Evolutionary conservation across 2,113 vertebrate genomes (phyloP).

Genomic region (Gobius niger): DNA sequence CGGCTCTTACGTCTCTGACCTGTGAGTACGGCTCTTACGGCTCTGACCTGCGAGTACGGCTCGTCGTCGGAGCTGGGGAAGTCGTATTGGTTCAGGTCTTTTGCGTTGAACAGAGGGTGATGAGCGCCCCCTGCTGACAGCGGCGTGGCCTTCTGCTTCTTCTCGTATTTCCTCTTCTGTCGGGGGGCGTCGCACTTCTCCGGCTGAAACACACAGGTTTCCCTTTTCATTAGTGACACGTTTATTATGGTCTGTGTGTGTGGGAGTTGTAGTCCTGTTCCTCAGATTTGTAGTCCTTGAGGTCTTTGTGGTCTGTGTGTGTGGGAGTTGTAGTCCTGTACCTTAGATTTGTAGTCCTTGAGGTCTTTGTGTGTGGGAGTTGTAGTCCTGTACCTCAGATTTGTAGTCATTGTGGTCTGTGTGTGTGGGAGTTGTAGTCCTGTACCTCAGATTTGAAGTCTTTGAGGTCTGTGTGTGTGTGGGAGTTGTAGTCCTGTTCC

Average conservation of each 20-base stretch:
- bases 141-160: slow-evolving; percentile 92
- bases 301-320: slow-evolving; percentile 82
- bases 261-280: slow-evolving; percentile 58
- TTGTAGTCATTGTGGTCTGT: neutral
- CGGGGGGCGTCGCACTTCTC: slow-evolving; percentile 91
- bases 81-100: slow-evolving; percentile 99
- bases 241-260: no score
- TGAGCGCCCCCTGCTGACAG: slow-evolving; percentile 77
- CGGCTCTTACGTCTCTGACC: slow-evolving; percentile 66
- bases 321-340: no score
- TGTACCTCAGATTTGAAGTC: slow-evolving; percentile 71
- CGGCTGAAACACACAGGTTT: slow-evolving; percentile 71
- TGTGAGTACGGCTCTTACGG: slow-evolving; percentile 91
- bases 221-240: no score
- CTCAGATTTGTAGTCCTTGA: slow-evolving; percentile 93
- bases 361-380: no score
- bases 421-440: neutral
- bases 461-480: neutral
- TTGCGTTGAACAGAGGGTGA: slow-evolving; percentile 91
- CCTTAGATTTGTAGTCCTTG: no score
- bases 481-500: no score
- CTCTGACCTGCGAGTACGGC: slow-evolving; percentile 89
- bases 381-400: neutral
- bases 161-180: slow-evolving; percentile 97
- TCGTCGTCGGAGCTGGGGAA: slow-evolving; percentile 99